Conservation (phyloP, 1,140 invertebrate genomes). For the Agraylea sexmaculata region DNA sequence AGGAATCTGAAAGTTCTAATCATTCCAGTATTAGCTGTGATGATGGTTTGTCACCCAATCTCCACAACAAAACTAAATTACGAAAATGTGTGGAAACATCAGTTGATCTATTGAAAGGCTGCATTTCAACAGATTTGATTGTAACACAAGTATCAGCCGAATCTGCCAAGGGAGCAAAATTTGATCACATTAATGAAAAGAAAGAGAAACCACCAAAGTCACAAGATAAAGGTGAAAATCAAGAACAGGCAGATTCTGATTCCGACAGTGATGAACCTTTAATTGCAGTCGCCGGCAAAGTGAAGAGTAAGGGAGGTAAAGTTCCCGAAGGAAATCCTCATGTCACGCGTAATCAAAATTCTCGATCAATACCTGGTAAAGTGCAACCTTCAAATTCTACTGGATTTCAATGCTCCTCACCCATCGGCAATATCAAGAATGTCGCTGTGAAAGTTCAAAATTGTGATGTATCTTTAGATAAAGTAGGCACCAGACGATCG, state of each 20-base stretch:
- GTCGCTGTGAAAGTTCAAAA: slow-evolving; percentile 16
- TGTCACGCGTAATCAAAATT: slow-evolving; percentile 19
- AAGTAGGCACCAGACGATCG: slow-evolving; percentile 32
- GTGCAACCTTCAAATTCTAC: slow-evolving; percentile 10
- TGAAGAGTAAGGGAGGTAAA: slow-evolving; percentile 34
- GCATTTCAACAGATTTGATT: slow-evolving; percentile 29
- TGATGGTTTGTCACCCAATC: slow-evolving; percentile 33
- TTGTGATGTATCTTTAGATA: slow-evolving; percentile 22
- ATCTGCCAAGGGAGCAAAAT: slow-evolving; percentile 13
- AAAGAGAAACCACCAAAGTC: slow-evolving; percentile 14
- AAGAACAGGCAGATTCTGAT: slow-evolving; percentile 44
- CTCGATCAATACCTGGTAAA: slow-evolving; percentile 25
- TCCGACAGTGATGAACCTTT: slow-evolving; percentile 71
- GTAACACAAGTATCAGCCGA: slow-evolving; percentile 22
- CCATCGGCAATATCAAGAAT: slow-evolving; percentile 6
- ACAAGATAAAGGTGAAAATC: slow-evolving; percentile 19
- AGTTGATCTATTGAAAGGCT: slow-evolving; percentile 53
- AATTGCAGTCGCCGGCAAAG: slow-evolving; percentile 57
- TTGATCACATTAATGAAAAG: slow-evolving; percentile 5
- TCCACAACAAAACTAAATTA: slow-evolving; percentile 33
- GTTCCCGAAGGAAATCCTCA: slow-evolving; percentile 21
- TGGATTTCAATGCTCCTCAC: not conserved
- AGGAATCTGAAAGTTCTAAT: slow-evolving; percentile 64
- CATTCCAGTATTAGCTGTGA: slow-evolving; percentile 48
- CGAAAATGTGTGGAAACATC: slow-evolving; percentile 57